Evolutionary conservation across 2,113 vertebrate genomes (phyloP).

Genomic region (Entelurus aequoreus): DNA sequence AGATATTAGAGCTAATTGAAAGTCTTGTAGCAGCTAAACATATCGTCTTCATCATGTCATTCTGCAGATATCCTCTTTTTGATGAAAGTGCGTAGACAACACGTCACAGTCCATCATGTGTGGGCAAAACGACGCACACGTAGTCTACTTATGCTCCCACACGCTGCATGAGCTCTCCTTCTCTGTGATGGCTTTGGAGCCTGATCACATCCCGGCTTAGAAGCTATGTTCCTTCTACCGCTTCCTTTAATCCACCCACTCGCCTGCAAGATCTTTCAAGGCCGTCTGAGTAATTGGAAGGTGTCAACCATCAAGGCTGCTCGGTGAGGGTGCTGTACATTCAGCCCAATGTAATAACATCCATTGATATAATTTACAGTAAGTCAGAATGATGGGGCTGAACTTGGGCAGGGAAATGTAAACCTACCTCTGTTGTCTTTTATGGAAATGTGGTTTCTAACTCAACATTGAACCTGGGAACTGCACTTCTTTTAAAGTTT

Average conservation of each 20-base stretch:
- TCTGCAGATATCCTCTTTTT: not conserved
- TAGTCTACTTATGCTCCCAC: not conserved
- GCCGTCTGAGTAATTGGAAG: slow-evolving; percentile 46
- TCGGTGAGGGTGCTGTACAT: slow-evolving; percentile 25
- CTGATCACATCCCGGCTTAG: slow-evolving; percentile 24
- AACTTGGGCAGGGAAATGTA: not conserved
- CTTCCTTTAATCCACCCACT: slow-evolving; percentile 47
- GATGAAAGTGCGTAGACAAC: not conserved
- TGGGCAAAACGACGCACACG: slow-evolving; percentile 4
- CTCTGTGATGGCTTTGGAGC: slow-evolving; percentile 34
- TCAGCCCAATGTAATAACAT: slow-evolving; percentile 40
- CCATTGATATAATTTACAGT: too few relatives aligned
- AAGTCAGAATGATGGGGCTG: not conserved
- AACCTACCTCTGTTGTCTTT: too few relatives aligned
- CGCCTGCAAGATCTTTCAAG: slow-evolving; percentile 23
- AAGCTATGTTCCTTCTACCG: slow-evolving; percentile 12
- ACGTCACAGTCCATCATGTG: slow-evolving; percentile 24
- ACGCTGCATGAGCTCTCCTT: slow-evolving; percentile 4
- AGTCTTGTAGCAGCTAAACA: not conserved
- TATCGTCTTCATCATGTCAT: not conserved
- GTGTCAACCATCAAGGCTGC: slow-evolving; percentile 20
- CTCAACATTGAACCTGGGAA: too few relatives aligned
- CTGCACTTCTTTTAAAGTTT: too few relatives aligned
- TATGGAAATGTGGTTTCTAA: not conserved
- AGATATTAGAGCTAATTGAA: not conserved